A percentile compares a stretch with the other conserved stretches of the same genome.
Conservation (phyloP, 2,888 invertebrate species). For the Epirrhoe tristata region DNA sequence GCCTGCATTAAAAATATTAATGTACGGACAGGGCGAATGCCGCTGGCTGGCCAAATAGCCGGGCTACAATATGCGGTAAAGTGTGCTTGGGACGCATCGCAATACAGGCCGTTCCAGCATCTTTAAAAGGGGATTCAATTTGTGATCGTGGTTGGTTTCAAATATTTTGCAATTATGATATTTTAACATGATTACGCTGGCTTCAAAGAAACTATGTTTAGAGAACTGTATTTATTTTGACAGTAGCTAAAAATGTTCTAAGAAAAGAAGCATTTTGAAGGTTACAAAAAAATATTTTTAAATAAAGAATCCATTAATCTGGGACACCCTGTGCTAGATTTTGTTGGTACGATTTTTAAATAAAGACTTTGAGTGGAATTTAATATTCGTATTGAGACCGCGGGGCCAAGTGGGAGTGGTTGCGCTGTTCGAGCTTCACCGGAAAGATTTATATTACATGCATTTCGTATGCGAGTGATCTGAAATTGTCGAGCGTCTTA, state of each 20-base stretch:
- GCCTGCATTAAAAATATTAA: conserved; percentile 83
- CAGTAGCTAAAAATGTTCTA: too few species aligned
- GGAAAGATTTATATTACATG: conserved; percentile 86
- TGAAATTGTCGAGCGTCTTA: conserved; percentile 76
- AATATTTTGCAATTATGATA: too few species aligned
- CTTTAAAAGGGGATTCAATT: background rate
- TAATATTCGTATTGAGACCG: conserved; percentile 82
- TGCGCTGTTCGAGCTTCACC: conserved; percentile 80
- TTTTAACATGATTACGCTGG: too few species aligned
- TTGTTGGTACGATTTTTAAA: conserved; percentile 68
- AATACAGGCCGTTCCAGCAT: conserved; percentile 50
- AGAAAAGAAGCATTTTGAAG: background rate
- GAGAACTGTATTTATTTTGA: too few species aligned
- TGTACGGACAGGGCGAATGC: conserved; percentile 71
- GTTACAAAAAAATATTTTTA: background rate
- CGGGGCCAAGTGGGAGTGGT: conserved; percentile 81
- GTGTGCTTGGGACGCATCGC: conserved; percentile 61
- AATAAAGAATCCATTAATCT: background rate
- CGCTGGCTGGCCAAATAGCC: conserved; percentile 45
- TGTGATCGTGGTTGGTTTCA: background rate
- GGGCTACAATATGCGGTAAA: conserved; percentile 49
- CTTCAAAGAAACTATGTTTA: too few species aligned
- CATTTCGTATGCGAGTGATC: conserved; percentile 83
- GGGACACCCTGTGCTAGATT: conserved; percentile 45
- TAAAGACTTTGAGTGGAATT: conserved; percentile 83